Base-by-base conservation (phyloP, 2,888 invertebrate genomes). In the Cerastis rubricosa region DNA sequence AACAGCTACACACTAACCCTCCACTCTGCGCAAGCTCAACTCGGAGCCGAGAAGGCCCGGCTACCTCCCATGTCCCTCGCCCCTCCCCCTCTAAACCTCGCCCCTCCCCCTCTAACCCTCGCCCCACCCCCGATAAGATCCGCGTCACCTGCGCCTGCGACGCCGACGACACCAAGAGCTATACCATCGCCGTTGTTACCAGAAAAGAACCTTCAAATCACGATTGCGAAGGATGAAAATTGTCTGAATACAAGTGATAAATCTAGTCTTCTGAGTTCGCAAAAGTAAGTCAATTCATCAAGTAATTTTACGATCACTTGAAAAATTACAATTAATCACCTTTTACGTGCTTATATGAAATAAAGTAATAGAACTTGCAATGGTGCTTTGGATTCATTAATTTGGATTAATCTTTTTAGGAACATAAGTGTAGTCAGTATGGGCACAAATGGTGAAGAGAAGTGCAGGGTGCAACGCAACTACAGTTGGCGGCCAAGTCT, bases 401-500 rank as follows among this genome's bases (percentile, higher is more conserved):
- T 35, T 35, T 35, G 3, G 35, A 35, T 35, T 35, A 35, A 35
- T 35, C 35, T 59, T 83, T 86, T 68, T 77, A 96, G 96, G 89
- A 96, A 95, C 83, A 89, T 96, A 25, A 94, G 93, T 71, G 89
- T 94, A 61, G 92, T 93, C 57, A 94, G 91, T 71, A 90, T 93
- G 2, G 92, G 91, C 1, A 75, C 90, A 14, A 95, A 91, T 54
- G 92, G 92, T 6, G 95, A 96, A 7, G 96, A 96, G 8, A 97
- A 96, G 84, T 97, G 97, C 84, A 95, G 97, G 88, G 97, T 98
- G 43, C 97, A 97, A 86, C 95, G 98, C 88, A 98, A 98, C 35
- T 98, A 98, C 90, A 98, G 98, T 82, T 98, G 98, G 98, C 98
- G 98, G 79, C 97, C 98, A 71, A 98, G 99, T 92, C 96, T 99